A percentile compares a stretch with the other conserved stretches of the same genome.
phyloP scores from a whole-genome alignment of 2,888 invertebrate genomes.

The Apamea crenata region DNA sequence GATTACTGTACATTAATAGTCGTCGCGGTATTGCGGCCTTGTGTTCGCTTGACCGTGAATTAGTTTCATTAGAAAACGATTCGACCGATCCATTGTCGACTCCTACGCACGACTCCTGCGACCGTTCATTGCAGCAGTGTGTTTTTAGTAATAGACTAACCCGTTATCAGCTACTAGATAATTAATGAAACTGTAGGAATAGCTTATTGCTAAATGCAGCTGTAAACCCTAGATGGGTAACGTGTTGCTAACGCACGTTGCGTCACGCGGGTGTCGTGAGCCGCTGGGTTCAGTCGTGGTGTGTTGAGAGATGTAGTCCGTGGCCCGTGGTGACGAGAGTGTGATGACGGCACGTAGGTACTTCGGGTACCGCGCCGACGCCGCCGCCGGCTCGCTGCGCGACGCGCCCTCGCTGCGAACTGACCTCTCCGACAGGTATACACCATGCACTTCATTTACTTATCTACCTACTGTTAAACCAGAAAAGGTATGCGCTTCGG shows the following conservation, averaged over 20 bases:
- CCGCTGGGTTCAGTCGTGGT: background rate
- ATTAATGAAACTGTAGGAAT: background rate
- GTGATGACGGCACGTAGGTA: conserved; percentile 64
- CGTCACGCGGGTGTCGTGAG: background rate
- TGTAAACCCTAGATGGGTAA: background rate
- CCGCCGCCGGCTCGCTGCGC: conserved; percentile 73
- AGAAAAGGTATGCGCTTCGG: background rate
- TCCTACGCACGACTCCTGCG: background rate
- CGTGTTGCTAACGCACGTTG: background rate
- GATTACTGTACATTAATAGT: background rate
- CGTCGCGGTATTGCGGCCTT: conserved; percentile 2
- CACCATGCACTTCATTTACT: background rate
- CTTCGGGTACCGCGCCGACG: conserved; percentile 68
- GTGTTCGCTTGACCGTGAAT: conserved; percentile 24
- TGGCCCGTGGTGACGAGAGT: background rate
- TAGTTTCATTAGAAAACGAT: conserved; percentile 24
- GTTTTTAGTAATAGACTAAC: background rate
- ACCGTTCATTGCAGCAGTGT: background rate
- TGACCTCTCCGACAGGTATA: conserved; percentile 86
- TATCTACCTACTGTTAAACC: background rate
- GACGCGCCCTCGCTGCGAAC: conserved; percentile 83
- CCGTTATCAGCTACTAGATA: background rate
- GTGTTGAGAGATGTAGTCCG: conserved; percentile 30
- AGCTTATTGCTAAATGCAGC: background rate
- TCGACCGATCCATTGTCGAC: background rate